Evolutionary conservation across 2,113 vertebrate species (phyloP), one percentile per base, ranked within the genome.

Genomic region (Oceanites oceanicus): DNA sequence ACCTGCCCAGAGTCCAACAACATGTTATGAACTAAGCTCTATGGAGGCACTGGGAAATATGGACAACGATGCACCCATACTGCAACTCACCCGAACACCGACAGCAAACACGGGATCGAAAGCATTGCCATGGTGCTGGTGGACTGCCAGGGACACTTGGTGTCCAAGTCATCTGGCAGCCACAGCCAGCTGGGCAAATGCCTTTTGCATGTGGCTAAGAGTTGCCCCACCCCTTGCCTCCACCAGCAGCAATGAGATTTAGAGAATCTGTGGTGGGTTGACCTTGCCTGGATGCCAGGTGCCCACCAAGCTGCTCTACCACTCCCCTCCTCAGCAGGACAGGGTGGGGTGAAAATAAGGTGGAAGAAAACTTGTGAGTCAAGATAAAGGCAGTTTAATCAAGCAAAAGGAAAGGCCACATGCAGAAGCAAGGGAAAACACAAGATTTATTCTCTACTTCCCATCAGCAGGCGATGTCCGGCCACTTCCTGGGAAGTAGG

Each of bases 1-100:
- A 7, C 0, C 10, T n/a, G 16, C 8, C 52, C 14, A 1, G 15
- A 2, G 3, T 0, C 32, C 59, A 53, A n/a, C 18, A 63, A 6
- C 19, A 15, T 0, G 1, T 19, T 1, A 1, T 3, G 15, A 20
- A 0, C 36, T 27, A 40, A 76, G 14, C n/a, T 76, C 23, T 77
- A 2, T 0, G 3, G 13, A 59, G 68, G 15, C n/a, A 21, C 3
- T 3, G 2, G 45, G 79, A 62, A 18, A 23, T 4, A 32, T 1
- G 45, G 30, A 34, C 55, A 49, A 7, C 6, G 55, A 8, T 29
- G 61, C 11, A 11, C 32, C 36, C 0, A 1, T 44, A 10, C 26
- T 29, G n/a, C 47, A 55, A 0, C 53, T 42, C 55, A 40, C 10
- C 15, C 4, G 2, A 53, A 5, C 58, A 23, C 42, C 1, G 3